These are phyloP conservation scores for Oreochromis tanganicae DNA, from an alignment of 2,113 vertebrate genomes.

Conservation along the genomic window DNA sequence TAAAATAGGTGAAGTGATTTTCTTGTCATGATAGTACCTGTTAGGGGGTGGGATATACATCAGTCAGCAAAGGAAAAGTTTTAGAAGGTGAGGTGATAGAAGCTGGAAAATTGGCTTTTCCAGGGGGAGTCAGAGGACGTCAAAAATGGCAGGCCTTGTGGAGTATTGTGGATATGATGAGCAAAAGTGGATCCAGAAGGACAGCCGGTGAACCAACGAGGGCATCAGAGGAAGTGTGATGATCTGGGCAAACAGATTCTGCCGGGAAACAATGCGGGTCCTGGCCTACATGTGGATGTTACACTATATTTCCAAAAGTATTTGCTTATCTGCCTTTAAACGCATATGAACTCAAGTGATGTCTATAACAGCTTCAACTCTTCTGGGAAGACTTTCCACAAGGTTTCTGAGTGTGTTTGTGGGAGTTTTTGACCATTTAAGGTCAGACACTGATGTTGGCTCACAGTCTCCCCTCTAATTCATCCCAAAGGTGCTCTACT, in stretches of 20 bases:
- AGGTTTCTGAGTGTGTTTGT: background rate
- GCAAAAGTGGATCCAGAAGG: background rate
- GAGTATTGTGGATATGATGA: background rate
- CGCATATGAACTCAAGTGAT: background rate
- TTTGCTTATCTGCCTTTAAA: background rate
- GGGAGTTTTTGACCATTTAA: background rate
- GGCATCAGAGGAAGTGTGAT: background rate
- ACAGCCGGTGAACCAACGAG: background rate
- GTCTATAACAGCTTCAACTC: background rate
- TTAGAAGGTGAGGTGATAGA: background rate
- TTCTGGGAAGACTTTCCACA: background rate
- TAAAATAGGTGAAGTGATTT: background rate
- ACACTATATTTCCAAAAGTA: background rate
- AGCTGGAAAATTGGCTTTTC: background rate
- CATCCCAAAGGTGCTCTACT: background rate
- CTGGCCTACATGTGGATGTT: background rate
- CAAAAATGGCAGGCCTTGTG: background rate
- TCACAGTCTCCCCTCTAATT: background rate
- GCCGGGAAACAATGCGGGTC: background rate
- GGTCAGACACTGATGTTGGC: background rate
- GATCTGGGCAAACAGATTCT: background rate
- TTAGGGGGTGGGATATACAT: background rate
- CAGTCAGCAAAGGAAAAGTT: background rate
- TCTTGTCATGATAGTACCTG: background rate
- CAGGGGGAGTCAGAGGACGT: background rate